Base-by-base conservation (phyloP, 2,888 invertebrate species). In the Rhingia rostrata region DNA sequence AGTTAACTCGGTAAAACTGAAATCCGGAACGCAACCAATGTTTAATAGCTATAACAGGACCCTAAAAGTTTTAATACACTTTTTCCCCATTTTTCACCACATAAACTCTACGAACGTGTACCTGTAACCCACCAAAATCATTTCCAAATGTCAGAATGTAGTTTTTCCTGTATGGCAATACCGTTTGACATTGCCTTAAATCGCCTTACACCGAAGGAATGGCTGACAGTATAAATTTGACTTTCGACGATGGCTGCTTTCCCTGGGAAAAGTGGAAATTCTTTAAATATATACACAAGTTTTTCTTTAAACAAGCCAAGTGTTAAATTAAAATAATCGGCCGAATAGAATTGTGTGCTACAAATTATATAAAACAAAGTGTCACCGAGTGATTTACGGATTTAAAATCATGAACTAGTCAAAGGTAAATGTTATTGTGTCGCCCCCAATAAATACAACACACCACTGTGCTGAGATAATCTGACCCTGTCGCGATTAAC, bases 171-270 rank as follows among this genome's bases (percentile, higher is more conserved):
- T 58, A 74, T 87, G 87, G 87, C 70, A 87, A 86, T 81, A 83
- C 87, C 75, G 56, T 32, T 72, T 72, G 66, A 78, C 86, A 83
- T 92, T 93, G 93, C 94, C 94, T 95, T 95, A 95, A 96, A 96
- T 95, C 94, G 94, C 94, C 94, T 94, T 94, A 94, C 94, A 94
- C 94, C 94, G 93, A 94, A 95, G 96, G 95, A 94, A 96, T 97
- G 96, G 96, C 96, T 96, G 96, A 95, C 97, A 97, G 97, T 98
- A 97, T 97, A 97, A 96, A 97, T 96, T 95, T 96, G 96, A 95
- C 94, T 94, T 94, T 84, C 94, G 92, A 94, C 93, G 94, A 96
- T 96, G 95, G 94, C 94, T 94, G 95, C 95, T 95, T 95, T 96
- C 94, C 95, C 95, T 94, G 94, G 93, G 93, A 92, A 91, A 90